A percentile compares a stretch with the other conserved stretches of the same genome.
These are phyloP conservation scores for Sceloporus tristichus DNA, from an alignment of 2,113 vertebrate species.

Conservation along the genomic window DNA sequence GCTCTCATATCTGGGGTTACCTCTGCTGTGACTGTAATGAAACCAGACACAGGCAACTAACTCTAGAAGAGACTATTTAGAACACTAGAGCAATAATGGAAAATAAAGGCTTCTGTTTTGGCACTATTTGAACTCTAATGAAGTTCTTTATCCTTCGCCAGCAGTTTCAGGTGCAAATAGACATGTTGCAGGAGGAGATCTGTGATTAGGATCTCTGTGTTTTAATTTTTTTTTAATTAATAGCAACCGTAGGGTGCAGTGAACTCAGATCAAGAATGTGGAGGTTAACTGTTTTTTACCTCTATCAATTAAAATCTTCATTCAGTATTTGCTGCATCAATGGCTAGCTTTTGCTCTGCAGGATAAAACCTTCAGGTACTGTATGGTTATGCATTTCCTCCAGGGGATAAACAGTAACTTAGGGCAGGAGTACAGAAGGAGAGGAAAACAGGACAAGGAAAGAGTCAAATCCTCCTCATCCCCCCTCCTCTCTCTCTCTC, in stretches of 20 bases:
- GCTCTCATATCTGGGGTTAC: neutral
- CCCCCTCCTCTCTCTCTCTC: too few relatives aligned
- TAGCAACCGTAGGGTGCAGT: neutral
- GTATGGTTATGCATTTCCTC: neutral
- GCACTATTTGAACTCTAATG: neutral
- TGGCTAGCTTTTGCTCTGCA: neutral
- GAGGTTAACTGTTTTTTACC: neutral
- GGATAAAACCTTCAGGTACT: neutral
- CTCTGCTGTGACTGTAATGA: neutral
- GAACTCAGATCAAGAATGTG: neutral
- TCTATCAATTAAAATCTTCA: neutral
- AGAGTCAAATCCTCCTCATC: neutral
- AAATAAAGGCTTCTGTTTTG: conserved; percentile 54
- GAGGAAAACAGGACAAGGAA: neutral
- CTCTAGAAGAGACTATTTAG: neutral
- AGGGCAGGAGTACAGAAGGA: neutral
- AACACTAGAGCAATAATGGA: conserved; percentile 57
- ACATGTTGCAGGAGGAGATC: neutral
- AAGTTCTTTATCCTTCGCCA: neutral
- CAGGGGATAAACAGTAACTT: neutral
- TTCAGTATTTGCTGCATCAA: neutral
- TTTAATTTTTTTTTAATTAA: conserved; percentile 1
- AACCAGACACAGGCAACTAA: fast-evolving
- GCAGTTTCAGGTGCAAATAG: neutral
- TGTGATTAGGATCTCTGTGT: neutral